phyloP scores from a whole-genome alignment of 2,113 vertebrate species.

The Myrmecobius fasciatus region DNA sequence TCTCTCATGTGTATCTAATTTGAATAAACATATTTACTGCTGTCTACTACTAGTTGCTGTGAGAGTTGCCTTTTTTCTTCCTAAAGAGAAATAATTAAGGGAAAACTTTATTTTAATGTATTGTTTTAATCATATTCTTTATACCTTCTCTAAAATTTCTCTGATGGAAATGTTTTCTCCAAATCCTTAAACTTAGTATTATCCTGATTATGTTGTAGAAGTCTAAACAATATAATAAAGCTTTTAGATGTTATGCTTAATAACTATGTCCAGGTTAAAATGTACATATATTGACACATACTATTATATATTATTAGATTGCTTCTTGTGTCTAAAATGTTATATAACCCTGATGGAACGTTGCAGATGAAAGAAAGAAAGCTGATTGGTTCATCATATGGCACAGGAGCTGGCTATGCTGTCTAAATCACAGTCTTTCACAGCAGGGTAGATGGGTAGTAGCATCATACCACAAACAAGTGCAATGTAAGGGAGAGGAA shows the following conservation, averaged over 20 bases:
- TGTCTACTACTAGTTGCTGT: conserved; percentile 50
- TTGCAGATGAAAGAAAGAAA: conserved; percentile 80
- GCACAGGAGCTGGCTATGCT: conserved; percentile 56
- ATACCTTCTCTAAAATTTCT: conserved; percentile 45
- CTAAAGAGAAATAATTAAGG: conserved; percentile 41
- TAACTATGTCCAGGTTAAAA: conserved; percentile 35
- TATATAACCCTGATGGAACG: conserved; percentile 75
- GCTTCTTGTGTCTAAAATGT: conserved; percentile 66
- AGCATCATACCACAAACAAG: conserved; percentile 48
- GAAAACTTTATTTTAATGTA: conserved; percentile 53
- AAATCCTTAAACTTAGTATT: background rate
- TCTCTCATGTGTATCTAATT: conserved; percentile 31
- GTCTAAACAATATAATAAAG: conserved; percentile 34
- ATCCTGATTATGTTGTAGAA: conserved; percentile 49
- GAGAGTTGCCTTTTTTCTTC: conserved; percentile 47
- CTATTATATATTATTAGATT: conserved; percentile 57
- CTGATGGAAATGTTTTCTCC: conserved; percentile 7
- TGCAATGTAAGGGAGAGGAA: conserved; percentile 43
- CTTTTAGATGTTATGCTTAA: conserved; percentile 54
- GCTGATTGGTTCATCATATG: conserved; percentile 68
- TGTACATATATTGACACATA: conserved; percentile 41
- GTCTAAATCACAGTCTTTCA: conserved; percentile 47
- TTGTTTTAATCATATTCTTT: background rate
- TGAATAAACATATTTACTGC: conserved; percentile 44
- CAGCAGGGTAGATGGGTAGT: conserved; percentile 25